These are phyloP conservation scores for Dipodomys merriami DNA, from an alignment of 2,113 vertebrate genomes.

Conservation along the genomic window DNA sequence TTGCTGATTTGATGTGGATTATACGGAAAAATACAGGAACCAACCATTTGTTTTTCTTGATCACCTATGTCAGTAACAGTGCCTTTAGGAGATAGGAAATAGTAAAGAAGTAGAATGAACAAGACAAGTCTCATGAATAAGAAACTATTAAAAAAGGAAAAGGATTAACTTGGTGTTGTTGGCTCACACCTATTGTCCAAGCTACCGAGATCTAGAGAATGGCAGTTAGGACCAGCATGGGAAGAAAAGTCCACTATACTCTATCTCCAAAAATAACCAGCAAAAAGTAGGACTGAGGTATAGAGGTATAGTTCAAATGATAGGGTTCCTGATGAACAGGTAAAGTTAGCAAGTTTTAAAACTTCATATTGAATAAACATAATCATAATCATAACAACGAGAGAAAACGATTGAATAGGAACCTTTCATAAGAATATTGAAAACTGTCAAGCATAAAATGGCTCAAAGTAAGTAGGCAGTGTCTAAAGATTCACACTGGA, in stretches of 20 bases:
- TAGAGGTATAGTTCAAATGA: no score
- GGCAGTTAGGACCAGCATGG: no score
- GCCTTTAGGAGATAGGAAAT: not conserved
- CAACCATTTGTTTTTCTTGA: not conserved
- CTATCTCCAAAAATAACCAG: no score
- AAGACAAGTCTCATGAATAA: not conserved
- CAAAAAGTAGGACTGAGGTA: no score
- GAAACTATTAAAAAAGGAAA: no score
- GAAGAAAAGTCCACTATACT: no score
- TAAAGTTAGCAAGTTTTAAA: no score
- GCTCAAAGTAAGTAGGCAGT: not conserved
- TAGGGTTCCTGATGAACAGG: no score
- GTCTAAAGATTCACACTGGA: not conserved
- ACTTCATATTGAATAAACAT: no score
- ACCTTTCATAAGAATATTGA: not conserved
- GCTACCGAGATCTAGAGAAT: no score
- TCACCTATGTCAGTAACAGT: not conserved
- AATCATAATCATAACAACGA: not conserved
- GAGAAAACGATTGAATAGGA: not conserved
- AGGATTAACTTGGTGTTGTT: no score
- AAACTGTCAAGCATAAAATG: not conserved
- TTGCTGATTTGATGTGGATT: not conserved
- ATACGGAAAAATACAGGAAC: not conserved
- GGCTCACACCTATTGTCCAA: no score
- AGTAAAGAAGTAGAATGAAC: not conserved